These are phyloP conservation scores for Heliconius charithonia DNA, from an alignment of 2,888 invertebrate genomes.

Conservation along the genomic window DNA sequence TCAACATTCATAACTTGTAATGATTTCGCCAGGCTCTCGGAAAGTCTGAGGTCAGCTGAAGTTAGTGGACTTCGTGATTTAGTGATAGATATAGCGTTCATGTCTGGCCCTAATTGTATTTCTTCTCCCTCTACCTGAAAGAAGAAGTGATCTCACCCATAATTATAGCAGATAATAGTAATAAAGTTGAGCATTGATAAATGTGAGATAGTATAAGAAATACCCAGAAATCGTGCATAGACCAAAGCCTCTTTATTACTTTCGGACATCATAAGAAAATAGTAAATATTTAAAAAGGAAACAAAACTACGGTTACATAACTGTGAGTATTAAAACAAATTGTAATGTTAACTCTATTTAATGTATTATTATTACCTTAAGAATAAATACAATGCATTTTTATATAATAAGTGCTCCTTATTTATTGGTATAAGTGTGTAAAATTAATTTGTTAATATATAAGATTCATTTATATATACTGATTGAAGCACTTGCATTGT, in stretches of 20 bases:
- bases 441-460: not conserved
- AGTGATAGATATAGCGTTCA: constrained; percentile 80
- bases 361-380: constrained; percentile 30
- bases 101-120: constrained; percentile 79
- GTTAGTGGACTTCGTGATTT: constrained; percentile 78
- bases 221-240: constrained; percentile 67
- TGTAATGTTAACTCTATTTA: constrained; percentile 50
- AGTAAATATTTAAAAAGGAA: constrained; percentile 44
- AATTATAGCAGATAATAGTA: constrained; percentile 65
- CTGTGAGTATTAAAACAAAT: constrained; percentile 48
- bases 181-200: constrained; percentile 35
- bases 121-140: constrained; percentile 84
- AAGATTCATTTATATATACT: not conserved
- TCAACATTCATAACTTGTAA: constrained; percentile 82
- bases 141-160: constrained; percentile 83
- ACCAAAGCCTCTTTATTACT: constrained; percentile 82
- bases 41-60: constrained; percentile 78
- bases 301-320: constrained; percentile 25
- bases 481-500: constrained; percentile 25
- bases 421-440: not conserved
- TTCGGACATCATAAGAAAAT: constrained; percentile 58
- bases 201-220: constrained; percentile 51
- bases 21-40: constrained; percentile 77
- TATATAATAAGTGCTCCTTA: constrained; percentile 10
- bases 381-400: constrained; percentile 27